Evolutionary conservation across 2,797 vertebrate species (phyloP), one percentile per base, ranked within the genome.

Genomic region (Brachyalestes nurse): DNA sequence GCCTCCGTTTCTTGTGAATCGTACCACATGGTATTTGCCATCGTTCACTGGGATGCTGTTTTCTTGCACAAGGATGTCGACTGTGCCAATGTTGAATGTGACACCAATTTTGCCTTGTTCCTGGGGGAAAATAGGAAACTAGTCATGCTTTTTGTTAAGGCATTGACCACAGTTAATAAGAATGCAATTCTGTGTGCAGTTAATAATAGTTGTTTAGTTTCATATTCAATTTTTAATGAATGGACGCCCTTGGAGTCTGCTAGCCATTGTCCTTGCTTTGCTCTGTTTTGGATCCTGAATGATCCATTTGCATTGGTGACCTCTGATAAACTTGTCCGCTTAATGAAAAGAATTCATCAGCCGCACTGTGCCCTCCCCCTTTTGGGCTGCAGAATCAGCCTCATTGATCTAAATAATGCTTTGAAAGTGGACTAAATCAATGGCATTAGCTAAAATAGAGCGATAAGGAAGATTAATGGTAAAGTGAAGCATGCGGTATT

Each of bases 71-170:
- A 93, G 95, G 88, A 99, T 99, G 79, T 99, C 98, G 86, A 96
- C 94, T 0, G 96, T 97, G 70, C 98, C 98, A 21, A 99, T 98
- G 91, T 99, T 99, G 92, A 99, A 99, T 6, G 96, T 97, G 82
- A 99, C 98, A 25, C 97, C 96, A 66, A 99, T 97, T 92, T 99
- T 99, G 62, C 98, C 98, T 93, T 98, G 97, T 88, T 97, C 96
- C 98, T 99, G 82, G 81, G 93, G n/a, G 16, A 66, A 40, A 17
- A 69, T 60, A 16, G n/a, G 9, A 34, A 75, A 34, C 2, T 12
- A 21, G 6, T 47, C 69, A 70, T 70, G 16, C 10, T 45, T 40
- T 69, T 12, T 8, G 14, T 21, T 53, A 14, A 5, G 2, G 28
- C 1, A 1, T 21, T 40, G 38, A 49, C 17, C 23, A 0, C 21